These are phyloP conservation scores for Paedocypris micromegethes DNA, from an alignment of 2,797 vertebrate genomes.

Conservation along the genomic window DNA sequence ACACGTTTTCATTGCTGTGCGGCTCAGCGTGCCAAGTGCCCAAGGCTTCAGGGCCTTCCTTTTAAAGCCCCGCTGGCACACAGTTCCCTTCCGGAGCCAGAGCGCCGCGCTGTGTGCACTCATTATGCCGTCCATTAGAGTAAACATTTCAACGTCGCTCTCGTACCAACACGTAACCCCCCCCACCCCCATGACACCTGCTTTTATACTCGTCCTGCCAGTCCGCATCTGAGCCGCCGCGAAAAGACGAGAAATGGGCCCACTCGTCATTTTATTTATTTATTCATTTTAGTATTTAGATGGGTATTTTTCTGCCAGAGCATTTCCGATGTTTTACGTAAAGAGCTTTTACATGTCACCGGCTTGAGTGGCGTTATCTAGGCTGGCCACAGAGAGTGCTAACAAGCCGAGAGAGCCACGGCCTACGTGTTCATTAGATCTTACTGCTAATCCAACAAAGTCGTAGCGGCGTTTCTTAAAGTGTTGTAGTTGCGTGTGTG, in stretches of 20 bases:
- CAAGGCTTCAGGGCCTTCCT: constrained; percentile 62
- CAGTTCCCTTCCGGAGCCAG: constrained; percentile 68
- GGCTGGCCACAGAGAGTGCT: constrained; percentile 50
- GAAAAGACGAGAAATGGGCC: constrained; percentile 60
- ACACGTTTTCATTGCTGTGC: constrained; percentile 64
- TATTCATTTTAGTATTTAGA: constrained; percentile 71
- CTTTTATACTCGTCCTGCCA: constrained; percentile 70
- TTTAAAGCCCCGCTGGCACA: constrained; percentile 68
- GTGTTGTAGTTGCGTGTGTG: no score
- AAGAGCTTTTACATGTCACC: constrained; percentile 69
- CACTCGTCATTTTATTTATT: constrained; percentile 70
- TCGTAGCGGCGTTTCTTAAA: no score
- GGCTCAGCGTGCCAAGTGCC: constrained; percentile 66
- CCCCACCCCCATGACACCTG: constrained; percentile 37
- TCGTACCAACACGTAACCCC: constrained; percentile 52
- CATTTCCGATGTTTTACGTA: constrained; percentile 60
- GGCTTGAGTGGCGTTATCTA: constrained; percentile 43
- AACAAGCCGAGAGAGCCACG: constrained; percentile 56
- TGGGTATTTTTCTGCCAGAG: constrained; percentile 52
- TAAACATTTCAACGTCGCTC: constrained; percentile 72
- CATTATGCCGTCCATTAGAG: constrained; percentile 77
- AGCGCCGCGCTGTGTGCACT: constrained; percentile 64
- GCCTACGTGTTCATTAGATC: constrained; percentile 58
- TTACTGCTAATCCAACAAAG: constrained; percentile 43
- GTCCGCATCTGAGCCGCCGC: constrained; percentile 63